Evolutionary conservation across 2,797 vertebrate species (phyloP), one percentile per base, ranked within the genome.

Genomic region (Gymnothorax reevesii): DNA sequence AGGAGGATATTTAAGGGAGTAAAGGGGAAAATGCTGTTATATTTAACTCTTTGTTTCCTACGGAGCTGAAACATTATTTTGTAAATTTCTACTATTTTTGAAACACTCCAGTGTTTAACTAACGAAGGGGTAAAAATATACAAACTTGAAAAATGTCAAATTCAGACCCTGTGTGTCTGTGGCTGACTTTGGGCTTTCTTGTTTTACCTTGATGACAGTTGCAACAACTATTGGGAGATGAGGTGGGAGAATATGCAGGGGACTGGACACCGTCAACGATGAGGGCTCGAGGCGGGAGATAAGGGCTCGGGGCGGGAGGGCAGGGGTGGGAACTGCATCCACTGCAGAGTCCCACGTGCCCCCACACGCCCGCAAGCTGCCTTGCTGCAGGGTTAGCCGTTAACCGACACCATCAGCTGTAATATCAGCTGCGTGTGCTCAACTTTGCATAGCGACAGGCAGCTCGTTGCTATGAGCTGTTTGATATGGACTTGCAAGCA

Each of bases 351-450:
- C 85, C 75, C n/a, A 57, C 85, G 27, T 86, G 77, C 60, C 79
- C 13, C 15, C 42, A 57, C 85, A 82, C 52, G 85, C 77, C 77
- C 59, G 17, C 62, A 57, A 27, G 64, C 60, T 33, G 59, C 7
- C 57, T 25, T 57, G 17, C 75, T 9, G n/a, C 59, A 52, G 25
- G 17, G 52, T 66, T 82, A 69, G 49, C 54, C 5, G 85, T 52
- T 86, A 86, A 71, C 79, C 13, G 55, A 57, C 79, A 71, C 77
- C 54, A 54, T 52, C 8, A 52, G 82, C 79, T 83, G 85, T 57
- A 82, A 86, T 66, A 83, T 57, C 79, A 86, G 10, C 52, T 25
- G 59, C 64, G 85, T 25, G 20, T 57, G 60, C 27, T 86, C 12
- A 83, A 33, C 62, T 79, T 20, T n/a, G 85, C 64, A 4, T 57